These are phyloP conservation scores for Xenopus laevis DNA, from an alignment of 2,113 vertebrate genomes.

Conservation along the genomic window DNA sequence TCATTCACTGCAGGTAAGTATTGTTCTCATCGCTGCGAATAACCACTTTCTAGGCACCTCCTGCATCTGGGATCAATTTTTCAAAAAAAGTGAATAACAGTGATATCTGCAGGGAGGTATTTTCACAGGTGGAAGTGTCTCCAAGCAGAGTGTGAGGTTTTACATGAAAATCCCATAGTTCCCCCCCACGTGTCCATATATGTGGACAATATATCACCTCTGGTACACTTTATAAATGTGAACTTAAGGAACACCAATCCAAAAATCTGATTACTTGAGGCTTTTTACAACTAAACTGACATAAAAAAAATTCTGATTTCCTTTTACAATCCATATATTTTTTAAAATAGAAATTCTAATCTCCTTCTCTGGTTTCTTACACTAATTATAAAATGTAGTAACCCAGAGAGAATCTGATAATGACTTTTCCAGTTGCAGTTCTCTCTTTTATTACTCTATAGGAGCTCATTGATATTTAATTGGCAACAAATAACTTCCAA, in stretches of 20 bases:
- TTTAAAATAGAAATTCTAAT: constrained; percentile 1
- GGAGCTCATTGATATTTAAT: too few species aligned
- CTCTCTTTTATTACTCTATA: too few species aligned
- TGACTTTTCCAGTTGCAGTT: constrained; percentile 4
- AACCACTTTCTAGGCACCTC: not conserved
- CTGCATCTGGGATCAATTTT: constrained; percentile 15
- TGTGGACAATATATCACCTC: not conserved
- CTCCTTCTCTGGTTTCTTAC: constrained; percentile 5
- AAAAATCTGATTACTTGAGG: not conserved
- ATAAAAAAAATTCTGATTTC: not conserved
- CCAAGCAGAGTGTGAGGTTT: not conserved
- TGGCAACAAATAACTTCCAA: too few species aligned
- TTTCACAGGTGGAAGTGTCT: constrained; percentile 18
- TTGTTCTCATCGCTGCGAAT: not conserved
- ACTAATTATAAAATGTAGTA: constrained; percentile 1
- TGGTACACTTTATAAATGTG: constrained; percentile 1
- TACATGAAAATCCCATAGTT: constrained; percentile 17
- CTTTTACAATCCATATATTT: not conserved
- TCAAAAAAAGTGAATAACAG: not conserved
- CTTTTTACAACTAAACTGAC: not conserved
- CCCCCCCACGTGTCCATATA: constrained; percentile 1
- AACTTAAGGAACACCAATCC: not conserved
- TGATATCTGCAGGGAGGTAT: constrained; percentile 6
- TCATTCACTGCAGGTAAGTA: too few species aligned
- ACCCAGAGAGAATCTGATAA: constrained; percentile 7